phyloP scores from a whole-genome alignment of 2,888 invertebrate genomes.

The Notodonta ziczac region DNA sequence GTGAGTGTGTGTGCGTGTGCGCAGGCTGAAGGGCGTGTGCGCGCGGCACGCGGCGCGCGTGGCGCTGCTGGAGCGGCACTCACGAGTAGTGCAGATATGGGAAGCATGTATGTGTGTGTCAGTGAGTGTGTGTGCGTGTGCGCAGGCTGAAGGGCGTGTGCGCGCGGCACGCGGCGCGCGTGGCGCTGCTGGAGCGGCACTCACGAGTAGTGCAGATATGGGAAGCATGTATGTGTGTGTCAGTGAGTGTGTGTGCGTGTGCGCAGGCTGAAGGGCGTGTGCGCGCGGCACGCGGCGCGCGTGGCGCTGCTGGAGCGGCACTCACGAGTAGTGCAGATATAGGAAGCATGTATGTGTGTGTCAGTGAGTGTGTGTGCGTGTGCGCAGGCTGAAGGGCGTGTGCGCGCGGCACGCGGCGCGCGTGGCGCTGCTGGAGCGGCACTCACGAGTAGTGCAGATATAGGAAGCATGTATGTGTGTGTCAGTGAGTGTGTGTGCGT shows the following conservation, averaged over 20 bases:
- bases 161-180: constrained; percentile 68
- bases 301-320: constrained; percentile 72
- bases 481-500: too few species aligned
- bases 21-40: constrained; percentile 65
- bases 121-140: not conserved
- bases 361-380: too few species aligned
- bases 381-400: too few species aligned
- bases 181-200: constrained; percentile 72
- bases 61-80: constrained; percentile 71
- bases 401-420: too few species aligned
- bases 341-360: too few species aligned
- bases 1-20: not conserved
- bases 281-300: constrained; percentile 68
- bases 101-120: too few species aligned
- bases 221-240: too few species aligned
- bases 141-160: constrained; percentile 65
- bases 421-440: too few species aligned
- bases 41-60: constrained; percentile 70
- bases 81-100: constrained; percentile 17
- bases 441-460: too few species aligned
- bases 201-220: constrained; percentile 24
- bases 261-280: constrained; percentile 64
- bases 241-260: not conserved
- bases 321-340: constrained; percentile 29
- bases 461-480: too few species aligned